phyloP scores from a whole-genome alignment of 2,113 vertebrate species.

The Micromys minutus region DNA sequence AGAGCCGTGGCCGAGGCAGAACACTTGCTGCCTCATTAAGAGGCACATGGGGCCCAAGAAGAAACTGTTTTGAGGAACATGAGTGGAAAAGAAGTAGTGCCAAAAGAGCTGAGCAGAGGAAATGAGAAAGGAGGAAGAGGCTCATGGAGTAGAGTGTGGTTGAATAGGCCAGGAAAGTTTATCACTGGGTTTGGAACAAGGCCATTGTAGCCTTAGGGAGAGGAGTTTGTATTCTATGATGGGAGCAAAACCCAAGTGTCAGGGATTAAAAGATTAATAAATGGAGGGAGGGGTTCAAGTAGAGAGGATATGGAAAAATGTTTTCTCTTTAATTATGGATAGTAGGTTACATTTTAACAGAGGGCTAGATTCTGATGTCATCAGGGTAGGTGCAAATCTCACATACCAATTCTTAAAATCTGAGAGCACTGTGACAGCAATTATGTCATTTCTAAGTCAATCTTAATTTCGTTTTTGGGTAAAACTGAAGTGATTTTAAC shows the following conservation, averaged over 20 bases:
- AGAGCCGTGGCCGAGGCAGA: not conserved
- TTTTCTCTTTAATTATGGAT: not conserved
- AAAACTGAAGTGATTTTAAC: not conserved
- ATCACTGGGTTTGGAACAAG: slow-evolving; percentile 30
- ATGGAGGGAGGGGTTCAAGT: not conserved
- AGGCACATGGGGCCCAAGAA: not conserved
- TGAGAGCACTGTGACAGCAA: not conserved
- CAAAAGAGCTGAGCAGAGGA: not conserved
- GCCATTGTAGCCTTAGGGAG: not conserved
- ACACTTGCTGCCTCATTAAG: not conserved
- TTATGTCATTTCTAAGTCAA: slow-evolving; percentile 18
- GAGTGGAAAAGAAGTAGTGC: not conserved
- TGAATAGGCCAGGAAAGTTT: not conserved
- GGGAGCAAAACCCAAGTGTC: not conserved
- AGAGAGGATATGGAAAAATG: not conserved
- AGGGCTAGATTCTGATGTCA: not conserved
- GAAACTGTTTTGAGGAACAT: not conserved
- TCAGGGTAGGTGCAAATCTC: not conserved
- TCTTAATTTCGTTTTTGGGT: slow-evolving; percentile 31
- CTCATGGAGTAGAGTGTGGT: not conserved
- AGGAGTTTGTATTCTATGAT: not conserved
- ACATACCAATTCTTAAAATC: slow-evolving; percentile 12
- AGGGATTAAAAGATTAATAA: not conserved
- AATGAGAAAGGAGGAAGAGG: not conserved
- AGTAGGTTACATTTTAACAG: not conserved